A percentile compares a stretch with the other conserved stretches of the same genome.
These are phyloP conservation scores for Epirrhoe alternata DNA, from an alignment of 2,888 invertebrate genomes.

Conservation along the genomic window DNA sequence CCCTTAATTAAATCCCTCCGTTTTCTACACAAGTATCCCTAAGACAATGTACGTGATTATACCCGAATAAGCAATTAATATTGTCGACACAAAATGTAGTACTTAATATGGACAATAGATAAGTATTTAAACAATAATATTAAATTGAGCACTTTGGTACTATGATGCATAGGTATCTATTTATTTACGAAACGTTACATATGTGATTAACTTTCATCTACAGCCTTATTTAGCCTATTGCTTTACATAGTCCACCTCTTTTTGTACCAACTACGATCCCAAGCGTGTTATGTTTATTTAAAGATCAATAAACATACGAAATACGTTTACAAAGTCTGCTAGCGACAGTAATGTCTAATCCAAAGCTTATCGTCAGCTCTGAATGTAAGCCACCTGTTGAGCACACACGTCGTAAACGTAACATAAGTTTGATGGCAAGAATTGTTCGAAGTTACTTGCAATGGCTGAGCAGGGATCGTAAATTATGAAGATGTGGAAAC, in stretches of 20 bases:
- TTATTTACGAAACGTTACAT: too few relatives aligned
- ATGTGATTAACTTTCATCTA: too few relatives aligned
- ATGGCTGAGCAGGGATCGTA: constrained; percentile 14
- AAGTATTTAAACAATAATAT: too few relatives aligned
- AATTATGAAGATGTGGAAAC: constrained; percentile 11
- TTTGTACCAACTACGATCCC: too few relatives aligned
- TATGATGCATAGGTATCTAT: too few relatives aligned
- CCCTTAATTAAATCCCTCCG: background rate
- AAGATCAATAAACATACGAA: background rate
- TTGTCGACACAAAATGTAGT: background rate
- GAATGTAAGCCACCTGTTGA: constrained; percentile 30
- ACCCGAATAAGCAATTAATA: background rate
- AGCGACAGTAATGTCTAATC: constrained; percentile 16
- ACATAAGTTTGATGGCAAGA: constrained; percentile 25
- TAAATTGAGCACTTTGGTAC: too few relatives aligned
- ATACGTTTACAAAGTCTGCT: background rate
- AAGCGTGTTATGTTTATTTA: background rate
- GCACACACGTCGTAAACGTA: constrained; percentile 20
- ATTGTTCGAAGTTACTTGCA: constrained; percentile 11
- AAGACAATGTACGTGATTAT: background rate
- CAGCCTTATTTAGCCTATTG: too few relatives aligned
- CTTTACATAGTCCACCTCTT: too few relatives aligned
- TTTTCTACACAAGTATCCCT: background rate
- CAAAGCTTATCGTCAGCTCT: constrained; percentile 10
- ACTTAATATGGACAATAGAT: background rate